Conservation (phyloP, 1,140 invertebrate species). For the Elymnias hypermnestra region DNA sequence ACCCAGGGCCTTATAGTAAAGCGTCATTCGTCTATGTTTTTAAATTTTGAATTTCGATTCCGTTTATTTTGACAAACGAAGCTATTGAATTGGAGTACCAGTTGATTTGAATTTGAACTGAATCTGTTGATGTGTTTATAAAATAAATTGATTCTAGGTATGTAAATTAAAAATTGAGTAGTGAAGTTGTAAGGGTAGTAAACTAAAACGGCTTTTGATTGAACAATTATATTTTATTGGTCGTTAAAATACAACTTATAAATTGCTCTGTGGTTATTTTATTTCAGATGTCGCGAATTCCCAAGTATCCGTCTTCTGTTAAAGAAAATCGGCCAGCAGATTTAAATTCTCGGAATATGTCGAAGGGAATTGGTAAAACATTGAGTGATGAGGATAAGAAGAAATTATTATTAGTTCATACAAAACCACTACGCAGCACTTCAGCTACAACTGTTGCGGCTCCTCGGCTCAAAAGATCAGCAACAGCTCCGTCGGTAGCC, state of each 20-base stretch:
- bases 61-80: conserved; percentile 42
- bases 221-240: no score
- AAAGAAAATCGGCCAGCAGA: conserved; percentile 57
- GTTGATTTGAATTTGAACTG: conserved; percentile 11
- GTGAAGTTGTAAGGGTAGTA: background rate
- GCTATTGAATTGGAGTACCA: no score
- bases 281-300: conserved; percentile 62
- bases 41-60: conserved; percentile 53
- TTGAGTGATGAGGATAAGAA: conserved; percentile 64
- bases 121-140: background rate
- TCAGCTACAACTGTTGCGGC: conserved; percentile 35
- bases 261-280: no score
- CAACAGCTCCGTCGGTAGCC: conserved; percentile 39
- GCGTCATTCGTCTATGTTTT: no score
- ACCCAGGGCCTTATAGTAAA: no score
- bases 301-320: conserved; percentile 47
- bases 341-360: conserved; percentile 32
- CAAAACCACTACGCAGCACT: conserved; percentile 40
- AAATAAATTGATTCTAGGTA: conserved; percentile 4
- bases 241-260: no score
- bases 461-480: conserved; percentile 49
- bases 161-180: background rate
- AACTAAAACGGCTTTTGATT: no score
- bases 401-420: conserved; percentile 52
- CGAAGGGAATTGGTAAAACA: conserved; percentile 42